Evolutionary conservation across 1,140 invertebrate species (phyloP), one percentile per base, ranked within the genome.

Genomic region (Phymastichus coffea): DNA sequence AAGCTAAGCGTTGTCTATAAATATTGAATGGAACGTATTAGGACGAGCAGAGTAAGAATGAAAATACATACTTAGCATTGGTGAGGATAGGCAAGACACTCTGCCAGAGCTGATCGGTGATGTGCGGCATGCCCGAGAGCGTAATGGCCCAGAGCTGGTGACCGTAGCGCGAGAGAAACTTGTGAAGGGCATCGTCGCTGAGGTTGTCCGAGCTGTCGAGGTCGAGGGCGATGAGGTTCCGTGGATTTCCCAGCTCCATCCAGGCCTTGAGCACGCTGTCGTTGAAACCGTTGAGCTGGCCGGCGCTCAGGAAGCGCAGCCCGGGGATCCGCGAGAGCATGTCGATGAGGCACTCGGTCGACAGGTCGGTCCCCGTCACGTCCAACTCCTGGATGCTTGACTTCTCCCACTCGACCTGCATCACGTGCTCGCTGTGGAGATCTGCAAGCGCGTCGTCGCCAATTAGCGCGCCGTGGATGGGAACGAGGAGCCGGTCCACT

Each of bases 381-480:
- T 99, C 97, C 57, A 99, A 72, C 78, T 99, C 97, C 76, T 93
- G 92, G 37, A 99, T 78, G 1, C 87, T 86, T 1, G 93, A 92
- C 71, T 98, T 97, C 72, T 99, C 96, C 98, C 98, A 99, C 70
- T 99, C 95, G 1, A 98, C 94, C 76, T 91, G 88, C 87, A 91
- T 91, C 22, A 99, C 89, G 73, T 94, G 85, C 58, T 97, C 92
- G 69, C 93, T 94, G 71, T 91, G 87, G 1, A 97, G 81, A 78
- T 88, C 92, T 94, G 72, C 6, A 63, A 23, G 19, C n/a, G 17
- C 38, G 38, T 12, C n/a, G n/a, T n/a, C n/a, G n/a, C n/a, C n/a
- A n/a, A n/a, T n/a, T n/a, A n/a, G n/a, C n/a, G n/a, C n/a, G n/a
- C n/a, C n/a, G n/a, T n/a, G n/a, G n/a, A n/a, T n/a, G n/a, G n/a